Conservation (phyloP, 2,888 invertebrate genomes). For the Tachina fera region DNA sequence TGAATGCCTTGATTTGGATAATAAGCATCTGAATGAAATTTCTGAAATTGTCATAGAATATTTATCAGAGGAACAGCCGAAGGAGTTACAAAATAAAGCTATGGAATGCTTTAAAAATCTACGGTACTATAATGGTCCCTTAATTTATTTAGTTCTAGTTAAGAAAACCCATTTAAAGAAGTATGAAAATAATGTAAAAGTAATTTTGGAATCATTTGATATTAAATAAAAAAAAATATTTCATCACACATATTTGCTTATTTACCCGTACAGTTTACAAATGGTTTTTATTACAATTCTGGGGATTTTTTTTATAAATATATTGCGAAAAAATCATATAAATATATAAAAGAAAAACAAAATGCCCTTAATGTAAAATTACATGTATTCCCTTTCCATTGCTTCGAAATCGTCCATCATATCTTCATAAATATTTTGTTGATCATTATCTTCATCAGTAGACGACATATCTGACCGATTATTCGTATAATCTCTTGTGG, state of each 20-base stretch:
- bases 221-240: constrained; percentile 44
- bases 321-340: too few species aligned
- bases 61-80: constrained; percentile 78
- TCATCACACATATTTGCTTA: not conserved
- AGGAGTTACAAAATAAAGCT: constrained; percentile 77
- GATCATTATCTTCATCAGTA: constrained; percentile 2
- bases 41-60: constrained; percentile 77
- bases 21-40: constrained; percentile 79
- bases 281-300: not conserved
- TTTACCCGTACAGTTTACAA: constrained; percentile 12
- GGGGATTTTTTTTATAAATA: not conserved
- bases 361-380: too few species aligned
- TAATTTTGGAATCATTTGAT: constrained; percentile 73
- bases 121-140: constrained; percentile 78
- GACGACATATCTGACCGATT: not conserved
- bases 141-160: constrained; percentile 78
- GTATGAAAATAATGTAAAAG: constrained; percentile 76
- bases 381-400: constrained; percentile 37
- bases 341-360: too few species aligned
- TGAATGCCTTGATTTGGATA: constrained; percentile 78
- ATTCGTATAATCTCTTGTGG: not conserved
- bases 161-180: constrained; percentile 76
- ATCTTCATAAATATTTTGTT: not conserved
- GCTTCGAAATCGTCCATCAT: constrained; percentile 44
- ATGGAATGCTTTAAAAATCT: constrained; percentile 76